Evolutionary conservation across 2,113 vertebrate genomes (phyloP).

Genomic region (Vulpes lagopus): DNA sequence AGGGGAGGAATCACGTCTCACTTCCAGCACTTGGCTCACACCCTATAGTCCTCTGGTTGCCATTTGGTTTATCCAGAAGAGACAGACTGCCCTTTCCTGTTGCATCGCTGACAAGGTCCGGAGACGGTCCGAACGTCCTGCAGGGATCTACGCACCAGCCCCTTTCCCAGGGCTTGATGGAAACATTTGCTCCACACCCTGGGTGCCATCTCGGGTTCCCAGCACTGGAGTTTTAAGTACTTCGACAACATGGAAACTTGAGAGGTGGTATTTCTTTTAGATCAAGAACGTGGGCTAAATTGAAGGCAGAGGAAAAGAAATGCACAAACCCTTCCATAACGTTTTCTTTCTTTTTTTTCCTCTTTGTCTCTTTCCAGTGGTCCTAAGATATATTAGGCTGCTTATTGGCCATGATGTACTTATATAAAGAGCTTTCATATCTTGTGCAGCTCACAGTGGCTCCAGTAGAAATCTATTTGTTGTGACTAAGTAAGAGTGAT

Average conservation of each 20-base stretch:
- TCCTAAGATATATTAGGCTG: neutral
- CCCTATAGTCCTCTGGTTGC: neutral
- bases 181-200: neutral
- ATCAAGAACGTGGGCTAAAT: neutral
- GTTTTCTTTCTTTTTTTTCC: neutral
- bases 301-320: slow-evolving; percentile 41
- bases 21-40: neutral
- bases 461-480: neutral
- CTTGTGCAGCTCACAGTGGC: neutral
- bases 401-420: slow-evolving; percentile 11
- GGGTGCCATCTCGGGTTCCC: neutral
- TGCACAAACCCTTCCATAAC: neutral
- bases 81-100: neutral
- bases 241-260: neutral
- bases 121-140: neutral
- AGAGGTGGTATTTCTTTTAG: slow-evolving; percentile 43
- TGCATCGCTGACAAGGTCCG: neutral
- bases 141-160: neutral
- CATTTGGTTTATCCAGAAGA: neutral
- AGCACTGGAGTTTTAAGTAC: slow-evolving; percentile 36
- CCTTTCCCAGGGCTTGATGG: neutral
- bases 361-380: slow-evolving; percentile 23
- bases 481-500: neutral
- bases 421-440: neutral
- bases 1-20: neutral